Percentiles rank a stretch among this genome's conserved stretches.
Conservation (phyloP, 2,113 vertebrate species). For the Tragulus kanchil region DNA sequence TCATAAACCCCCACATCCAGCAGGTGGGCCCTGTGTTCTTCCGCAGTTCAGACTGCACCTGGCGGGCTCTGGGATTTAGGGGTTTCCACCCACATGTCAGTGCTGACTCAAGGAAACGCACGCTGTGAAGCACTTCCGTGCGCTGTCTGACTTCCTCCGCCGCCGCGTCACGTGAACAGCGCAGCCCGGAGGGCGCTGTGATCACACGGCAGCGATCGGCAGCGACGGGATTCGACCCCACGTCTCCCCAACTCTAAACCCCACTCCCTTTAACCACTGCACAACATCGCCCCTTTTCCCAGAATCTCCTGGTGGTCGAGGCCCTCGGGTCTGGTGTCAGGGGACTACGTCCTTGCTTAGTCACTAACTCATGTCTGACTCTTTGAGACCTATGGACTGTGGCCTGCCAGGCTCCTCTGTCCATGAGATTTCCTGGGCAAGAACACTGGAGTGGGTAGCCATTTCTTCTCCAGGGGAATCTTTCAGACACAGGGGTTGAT, state of each 20-base stretch:
- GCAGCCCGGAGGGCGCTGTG: neutral
- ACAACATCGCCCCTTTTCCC: neutral
- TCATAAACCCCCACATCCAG: too few species aligned
- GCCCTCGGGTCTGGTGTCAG: neutral
- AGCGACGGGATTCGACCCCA: neutral
- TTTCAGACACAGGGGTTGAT: neutral
- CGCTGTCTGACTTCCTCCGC: neutral
- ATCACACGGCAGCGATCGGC: rapidly evolving
- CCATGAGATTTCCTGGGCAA: neutral
- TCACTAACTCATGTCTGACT: neutral
- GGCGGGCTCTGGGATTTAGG: neutral
- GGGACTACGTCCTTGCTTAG: neutral
- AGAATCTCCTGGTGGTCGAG: neutral
- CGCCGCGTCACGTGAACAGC: neutral
- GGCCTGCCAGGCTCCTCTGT: neutral
- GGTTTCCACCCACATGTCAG: rapidly evolving
- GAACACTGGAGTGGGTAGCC: neutral
- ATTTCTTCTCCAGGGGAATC: neutral
- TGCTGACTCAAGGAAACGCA: neutral
- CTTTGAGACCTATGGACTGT: neutral
- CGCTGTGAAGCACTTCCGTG: rapidly evolving
- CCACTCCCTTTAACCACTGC: rapidly evolving
- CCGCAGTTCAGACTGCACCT: neutral
- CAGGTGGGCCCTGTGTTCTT: too few species aligned
- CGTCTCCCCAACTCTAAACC: too few species aligned